Evolutionary conservation across 2,797 vertebrate genomes (phyloP), one percentile per base, ranked within the genome.

Genomic region (Muraenolepis orangiensis): DNA sequence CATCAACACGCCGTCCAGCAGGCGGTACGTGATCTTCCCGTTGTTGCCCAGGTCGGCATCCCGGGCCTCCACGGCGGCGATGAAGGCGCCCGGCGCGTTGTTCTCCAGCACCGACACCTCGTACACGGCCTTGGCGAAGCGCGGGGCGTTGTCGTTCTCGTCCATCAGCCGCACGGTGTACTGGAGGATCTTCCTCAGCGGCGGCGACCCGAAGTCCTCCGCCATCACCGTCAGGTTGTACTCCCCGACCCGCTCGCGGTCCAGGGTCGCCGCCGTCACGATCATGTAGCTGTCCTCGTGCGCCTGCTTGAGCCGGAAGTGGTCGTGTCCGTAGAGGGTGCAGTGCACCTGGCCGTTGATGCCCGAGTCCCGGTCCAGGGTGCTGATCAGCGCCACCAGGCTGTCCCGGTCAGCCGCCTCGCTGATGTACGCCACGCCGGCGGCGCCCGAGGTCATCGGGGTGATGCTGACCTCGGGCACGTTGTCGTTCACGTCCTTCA

Each of bases 221-320:
- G 96, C 97, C 88, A 96, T 94, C 82, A 97, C 93, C 0, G 96
- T 99, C 81, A 98, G 87, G 89, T 98, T 98, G 81, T 98, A 99
- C 87, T 98, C 95, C 0, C 95, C 83, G 12, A 96, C 93, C 82
- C 90, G 93, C 85, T 98, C 96, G 0, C 96, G 91, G 91, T 97
- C 96, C 23, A 97, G 74, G 0, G 90, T 79, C 0, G 94, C 93
- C 0, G 95, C 94, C n/a, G 96, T 98, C 26, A 97, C 94, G 0
- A 97, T 94, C 92, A 98, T 94, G 91, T 96, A 97, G 92, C 96
- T 97, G 93, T 95, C 96, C 71, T 95, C 96, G 0, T 98, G 95
- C 40, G 96, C 96, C 8, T 94, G 95, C 57, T 95, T 94, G 74
- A 97, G 93, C 80, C 94, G 90, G 0, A 98, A 98, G 82, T 96